A percentile compares a stretch with the other conserved stretches of the same genome.
These are phyloP conservation scores for Geopemphigus sp. DNA, from an alignment of 1,140 invertebrate genomes.

Conservation along the genomic window DNA sequence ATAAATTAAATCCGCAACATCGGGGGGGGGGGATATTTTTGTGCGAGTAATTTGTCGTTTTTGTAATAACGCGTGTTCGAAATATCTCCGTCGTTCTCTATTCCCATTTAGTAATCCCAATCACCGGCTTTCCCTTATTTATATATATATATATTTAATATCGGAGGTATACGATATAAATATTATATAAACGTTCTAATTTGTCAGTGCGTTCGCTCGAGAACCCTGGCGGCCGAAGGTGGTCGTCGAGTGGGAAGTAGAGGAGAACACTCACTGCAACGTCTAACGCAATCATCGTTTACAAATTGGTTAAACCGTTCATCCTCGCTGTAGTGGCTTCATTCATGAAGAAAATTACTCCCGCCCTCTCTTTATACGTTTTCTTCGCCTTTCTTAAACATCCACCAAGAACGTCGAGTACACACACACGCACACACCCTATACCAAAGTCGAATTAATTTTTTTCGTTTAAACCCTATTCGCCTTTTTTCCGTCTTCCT, in stretches of 20 bases:
- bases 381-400: not conserved
- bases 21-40: too few species aligned
- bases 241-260: too few species aligned
- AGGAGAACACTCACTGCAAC: not conserved
- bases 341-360: constrained; percentile 42
- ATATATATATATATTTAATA: too few species aligned
- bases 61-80: too few species aligned
- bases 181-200: not conserved
- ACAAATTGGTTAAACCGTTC: constrained; percentile 34
- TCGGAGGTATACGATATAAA: too few species aligned
- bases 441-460: too few species aligned
- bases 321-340: not conserved
- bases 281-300: constrained; percentile 36
- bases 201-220: not conserved
- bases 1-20: too few species aligned
- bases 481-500: not conserved
- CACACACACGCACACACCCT: too few species aligned
- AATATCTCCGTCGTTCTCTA: too few species aligned
- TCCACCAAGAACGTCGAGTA: not conserved
- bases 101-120: too few species aligned
- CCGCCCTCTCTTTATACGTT: not conserved
- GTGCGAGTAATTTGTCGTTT: too few species aligned
- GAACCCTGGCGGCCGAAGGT: not conserved
- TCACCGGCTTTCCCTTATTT: too few species aligned
- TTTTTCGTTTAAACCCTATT: not conserved